Conservation (phyloP, 1,140 invertebrate species). For the Monochamus saltuarius region DNA sequence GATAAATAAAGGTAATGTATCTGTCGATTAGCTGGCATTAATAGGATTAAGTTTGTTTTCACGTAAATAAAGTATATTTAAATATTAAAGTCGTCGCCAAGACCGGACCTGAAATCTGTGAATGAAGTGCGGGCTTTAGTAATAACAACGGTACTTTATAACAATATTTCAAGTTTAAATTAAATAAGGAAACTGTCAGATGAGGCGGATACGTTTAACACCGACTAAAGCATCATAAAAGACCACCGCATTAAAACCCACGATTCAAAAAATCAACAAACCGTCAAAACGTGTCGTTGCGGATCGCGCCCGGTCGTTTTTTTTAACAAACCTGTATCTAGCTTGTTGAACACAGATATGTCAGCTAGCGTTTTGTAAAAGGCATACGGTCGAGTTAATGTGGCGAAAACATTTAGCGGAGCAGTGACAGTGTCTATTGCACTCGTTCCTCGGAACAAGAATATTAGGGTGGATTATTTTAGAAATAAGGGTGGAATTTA, state of each 20-base stretch:
- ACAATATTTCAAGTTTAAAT: too few relatives aligned
- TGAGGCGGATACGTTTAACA: too few relatives aligned
- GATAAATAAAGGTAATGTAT: too few relatives aligned
- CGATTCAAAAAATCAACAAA: not conserved
- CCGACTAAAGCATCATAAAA: not conserved
- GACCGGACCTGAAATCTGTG: too few relatives aligned
- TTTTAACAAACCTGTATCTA: constrained; percentile 16
- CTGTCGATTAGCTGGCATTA: too few relatives aligned
- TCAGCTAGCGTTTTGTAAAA: constrained; percentile 23
- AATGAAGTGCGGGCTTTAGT: too few relatives aligned
- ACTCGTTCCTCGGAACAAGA: constrained; percentile 21
- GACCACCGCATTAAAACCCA: not conserved
- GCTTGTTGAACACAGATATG: constrained; percentile 20
- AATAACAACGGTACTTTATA: too few relatives aligned
- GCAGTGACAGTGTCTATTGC: constrained; percentile 33
- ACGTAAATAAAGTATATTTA: too few relatives aligned
- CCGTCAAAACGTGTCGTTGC: not conserved
- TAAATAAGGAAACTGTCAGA: too few relatives aligned
- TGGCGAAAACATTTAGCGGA: constrained; percentile 40
- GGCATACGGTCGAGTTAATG: constrained; percentile 39
- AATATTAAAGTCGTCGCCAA: too few relatives aligned
- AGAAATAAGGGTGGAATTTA: constrained; percentile 23
- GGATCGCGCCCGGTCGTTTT: not conserved
- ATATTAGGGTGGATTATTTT: constrained; percentile 25
- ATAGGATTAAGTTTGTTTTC: too few relatives aligned